These are phyloP conservation scores for Reinhardtius hippoglossoides DNA, from an alignment of 2,113 vertebrate genomes.

Conservation along the genomic window DNA sequence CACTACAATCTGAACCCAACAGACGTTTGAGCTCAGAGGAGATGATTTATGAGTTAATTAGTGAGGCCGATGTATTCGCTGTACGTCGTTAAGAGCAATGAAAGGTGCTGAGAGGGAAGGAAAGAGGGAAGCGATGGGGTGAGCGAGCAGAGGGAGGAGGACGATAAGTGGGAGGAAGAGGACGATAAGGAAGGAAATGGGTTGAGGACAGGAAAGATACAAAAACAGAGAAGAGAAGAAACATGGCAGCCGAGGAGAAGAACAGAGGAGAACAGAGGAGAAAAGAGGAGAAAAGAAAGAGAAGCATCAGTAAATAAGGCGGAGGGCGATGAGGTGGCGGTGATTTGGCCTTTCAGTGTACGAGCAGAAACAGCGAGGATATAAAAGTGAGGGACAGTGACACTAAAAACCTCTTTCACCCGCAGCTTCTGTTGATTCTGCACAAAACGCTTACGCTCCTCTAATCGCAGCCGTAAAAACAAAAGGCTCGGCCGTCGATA, in stretches of 20 bases:
- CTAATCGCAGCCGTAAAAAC: neutral
- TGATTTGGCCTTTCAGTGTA: neutral
- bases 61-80: conserved; percentile 41
- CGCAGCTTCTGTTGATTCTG: neutral
- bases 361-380: neutral
- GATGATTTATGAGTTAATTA: conserved; percentile 68
- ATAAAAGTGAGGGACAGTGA: conserved; percentile 44
- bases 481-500: too few relatives aligned
- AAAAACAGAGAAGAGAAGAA: neutral
- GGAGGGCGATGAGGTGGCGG: neutral
- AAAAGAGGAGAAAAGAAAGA: neutral
- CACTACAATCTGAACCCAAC: neutral
- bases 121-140: neutral
- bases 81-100: conserved; percentile 36
- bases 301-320: neutral
- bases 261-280: neutral
- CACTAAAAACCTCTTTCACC: neutral
- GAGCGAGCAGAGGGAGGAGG: conserved; percentile 3
- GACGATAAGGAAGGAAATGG: neutral
- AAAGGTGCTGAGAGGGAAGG: conserved; percentile 46
- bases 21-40: neutral
- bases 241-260: neutral
- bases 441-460: neutral
- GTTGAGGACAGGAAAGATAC: neutral
- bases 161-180: neutral